Conservation (phyloP, 2,113 vertebrate species). For the Fregetta grallaria region DNA sequence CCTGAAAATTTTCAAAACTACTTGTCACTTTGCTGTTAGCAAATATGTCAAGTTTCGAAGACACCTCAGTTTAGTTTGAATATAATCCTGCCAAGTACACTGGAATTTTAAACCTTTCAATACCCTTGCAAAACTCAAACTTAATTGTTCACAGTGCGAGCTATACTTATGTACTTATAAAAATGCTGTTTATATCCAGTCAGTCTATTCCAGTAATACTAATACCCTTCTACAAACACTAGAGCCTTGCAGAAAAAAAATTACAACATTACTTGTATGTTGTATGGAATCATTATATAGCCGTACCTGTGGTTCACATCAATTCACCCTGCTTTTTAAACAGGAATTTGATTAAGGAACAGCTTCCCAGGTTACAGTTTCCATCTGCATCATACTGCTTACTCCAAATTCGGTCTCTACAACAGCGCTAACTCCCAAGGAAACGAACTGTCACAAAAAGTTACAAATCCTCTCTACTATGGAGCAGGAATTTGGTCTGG, state of each 20-base stretch:
- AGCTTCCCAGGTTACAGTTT: background rate
- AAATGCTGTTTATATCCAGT: background rate
- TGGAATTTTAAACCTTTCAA: background rate
- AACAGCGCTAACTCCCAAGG: background rate
- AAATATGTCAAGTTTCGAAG: background rate
- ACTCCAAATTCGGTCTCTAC: background rate
- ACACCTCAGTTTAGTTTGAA: background rate
- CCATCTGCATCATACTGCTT: background rate
- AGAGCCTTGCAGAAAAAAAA: background rate
- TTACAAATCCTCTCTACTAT: background rate
- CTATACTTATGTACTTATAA: background rate
- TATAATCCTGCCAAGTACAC: background rate
- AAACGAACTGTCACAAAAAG: conserved; percentile 15
- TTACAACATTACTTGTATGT: background rate
- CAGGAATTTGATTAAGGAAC: background rate
- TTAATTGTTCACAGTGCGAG: background rate
- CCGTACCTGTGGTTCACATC: background rate
- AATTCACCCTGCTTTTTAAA: background rate
- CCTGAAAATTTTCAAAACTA: background rate
- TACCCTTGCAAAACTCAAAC: background rate
- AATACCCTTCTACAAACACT: background rate
- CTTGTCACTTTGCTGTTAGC: background rate
- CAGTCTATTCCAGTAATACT: background rate
- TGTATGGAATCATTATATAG: background rate
- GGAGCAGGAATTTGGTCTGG: background rate